These are phyloP conservation scores for Geodia barretti DNA, from an alignment of 37 sponge, comb jelly and placozoan species.

Conservation along the genomic window DNA sequence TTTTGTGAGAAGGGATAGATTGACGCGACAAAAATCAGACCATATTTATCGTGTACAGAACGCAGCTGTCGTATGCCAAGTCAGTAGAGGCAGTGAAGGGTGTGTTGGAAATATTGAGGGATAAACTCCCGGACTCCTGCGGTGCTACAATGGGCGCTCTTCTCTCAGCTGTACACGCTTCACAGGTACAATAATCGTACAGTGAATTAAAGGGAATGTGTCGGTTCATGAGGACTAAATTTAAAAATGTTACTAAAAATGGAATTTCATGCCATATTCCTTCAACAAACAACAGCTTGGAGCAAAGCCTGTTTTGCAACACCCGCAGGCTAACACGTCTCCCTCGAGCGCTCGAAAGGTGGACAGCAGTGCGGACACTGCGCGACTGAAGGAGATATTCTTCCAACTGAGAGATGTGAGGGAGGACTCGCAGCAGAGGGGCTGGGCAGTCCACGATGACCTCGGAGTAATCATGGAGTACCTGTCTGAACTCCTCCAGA, in stretches of 20 bases:
- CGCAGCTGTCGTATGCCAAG: constrained; percentile 35
- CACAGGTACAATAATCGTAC: constrained; percentile 57
- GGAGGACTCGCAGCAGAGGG: constrained; percentile 84
- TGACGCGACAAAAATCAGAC: too few species aligned
- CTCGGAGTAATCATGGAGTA: constrained; percentile 46
- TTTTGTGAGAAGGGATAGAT: too few species aligned
- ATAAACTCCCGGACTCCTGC: constrained; percentile 30
- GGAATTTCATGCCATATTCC: too few species aligned
- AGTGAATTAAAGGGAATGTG: not conserved
- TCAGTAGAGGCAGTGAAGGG: constrained; percentile 38
- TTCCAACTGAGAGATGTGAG: constrained; percentile 61
- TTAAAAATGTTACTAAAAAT: too few species aligned
- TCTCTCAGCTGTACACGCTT: constrained; percentile 39
- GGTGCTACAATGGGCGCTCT: constrained; percentile 36
- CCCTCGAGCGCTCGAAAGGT: constrained; percentile 3
- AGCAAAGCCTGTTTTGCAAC: too few species aligned
- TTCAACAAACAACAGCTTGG: too few species aligned
- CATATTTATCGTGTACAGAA: not conserved
- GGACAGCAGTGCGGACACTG: constrained; percentile 39
- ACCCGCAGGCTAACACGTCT: not conserved
- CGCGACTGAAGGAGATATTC: constrained; percentile 65
- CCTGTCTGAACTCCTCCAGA: constrained; percentile 74
- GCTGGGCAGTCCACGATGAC: constrained; percentile 85
- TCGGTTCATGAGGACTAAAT: not conserved
- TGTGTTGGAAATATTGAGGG: constrained; percentile 39